Conservation (phyloP, 1,140 invertebrate genomes). For the Cheumatopsyche charites region DNA sequence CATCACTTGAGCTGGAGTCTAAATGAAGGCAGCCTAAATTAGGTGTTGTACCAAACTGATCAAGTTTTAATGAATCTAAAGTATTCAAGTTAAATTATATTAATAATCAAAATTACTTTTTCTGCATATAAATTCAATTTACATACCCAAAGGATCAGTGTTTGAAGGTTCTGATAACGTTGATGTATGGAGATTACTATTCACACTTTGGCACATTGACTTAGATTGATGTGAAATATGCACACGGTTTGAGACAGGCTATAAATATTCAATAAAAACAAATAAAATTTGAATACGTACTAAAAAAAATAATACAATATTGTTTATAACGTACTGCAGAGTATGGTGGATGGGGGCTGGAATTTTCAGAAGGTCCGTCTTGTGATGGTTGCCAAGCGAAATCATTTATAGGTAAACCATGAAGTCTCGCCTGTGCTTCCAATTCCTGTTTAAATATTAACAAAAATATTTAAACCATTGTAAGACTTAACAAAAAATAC, state of each 20-base stretch:
- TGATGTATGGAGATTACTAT: constrained; percentile 17
- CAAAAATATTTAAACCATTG: neutral
- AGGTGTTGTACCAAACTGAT: constrained; percentile 34
- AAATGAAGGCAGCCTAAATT: constrained; percentile 45
- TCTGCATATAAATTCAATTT: neutral
- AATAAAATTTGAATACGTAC: neutral
- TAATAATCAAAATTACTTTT: neutral
- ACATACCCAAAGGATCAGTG: constrained; percentile 40
- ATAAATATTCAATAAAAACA: constrained; percentile 5
- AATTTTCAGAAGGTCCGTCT: constrained; percentile 31
- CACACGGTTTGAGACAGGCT: constrained; percentile 42
- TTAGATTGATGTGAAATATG: constrained; percentile 16
- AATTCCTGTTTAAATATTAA: constrained; percentile 63
- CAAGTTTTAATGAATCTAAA: constrained; percentile 43
- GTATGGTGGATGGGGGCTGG: constrained; percentile 44
- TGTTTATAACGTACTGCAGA: constrained; percentile 36
- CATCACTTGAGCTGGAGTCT: constrained; percentile 41
- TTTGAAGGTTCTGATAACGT: constrained; percentile 15
- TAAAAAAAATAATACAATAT: neutral
- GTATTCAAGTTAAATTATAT: constrained; percentile 7
- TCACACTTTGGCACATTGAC: constrained; percentile 27
- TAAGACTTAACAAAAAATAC: no score
- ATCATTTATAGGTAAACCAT: constrained; percentile 69
- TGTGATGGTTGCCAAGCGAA: constrained; percentile 61
- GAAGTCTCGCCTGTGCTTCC: constrained; percentile 72